phyloP scores from a whole-genome alignment of 2,113 vertebrate species.

The Eleginops maclovinus region DNA sequence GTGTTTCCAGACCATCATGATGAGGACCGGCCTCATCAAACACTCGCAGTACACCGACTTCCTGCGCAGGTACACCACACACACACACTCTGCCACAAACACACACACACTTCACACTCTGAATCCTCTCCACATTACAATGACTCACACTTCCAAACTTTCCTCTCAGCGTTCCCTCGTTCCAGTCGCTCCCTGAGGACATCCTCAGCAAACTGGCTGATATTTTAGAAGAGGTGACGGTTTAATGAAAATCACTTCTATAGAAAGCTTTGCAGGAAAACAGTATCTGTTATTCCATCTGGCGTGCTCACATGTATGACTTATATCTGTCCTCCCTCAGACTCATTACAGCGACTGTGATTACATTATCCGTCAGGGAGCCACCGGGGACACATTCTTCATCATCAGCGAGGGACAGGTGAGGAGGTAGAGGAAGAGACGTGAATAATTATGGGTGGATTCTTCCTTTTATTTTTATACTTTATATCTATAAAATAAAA shows the following conservation, averaged over 20 bases:
- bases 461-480: too few species aligned
- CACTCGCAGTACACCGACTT: conserved; percentile 83
- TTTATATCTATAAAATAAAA: too few species aligned
- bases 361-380: conserved; percentile 83
- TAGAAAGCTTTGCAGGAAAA: neutral
- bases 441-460: neutral
- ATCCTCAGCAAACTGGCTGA: conserved; percentile 83
- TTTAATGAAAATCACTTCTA: neutral
- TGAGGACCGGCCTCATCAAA: conserved; percentile 83
- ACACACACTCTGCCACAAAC: neutral
- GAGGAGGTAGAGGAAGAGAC: conserved; percentile 40
- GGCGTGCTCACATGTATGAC: neutral
- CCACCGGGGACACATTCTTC: conserved; percentile 84
- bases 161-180: conserved; percentile 80
- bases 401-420: conserved; percentile 85
- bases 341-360: conserved; percentile 80
- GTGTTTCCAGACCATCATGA: conserved; percentile 85
- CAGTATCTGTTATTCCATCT: neutral
- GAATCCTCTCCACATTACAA: neutral
- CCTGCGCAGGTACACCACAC: conserved; percentile 75
- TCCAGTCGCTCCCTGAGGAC: conserved; percentile 79
- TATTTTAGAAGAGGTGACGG: conserved; percentile 80
- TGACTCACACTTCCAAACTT: conserved; percentile 10
- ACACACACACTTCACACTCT: neutral
- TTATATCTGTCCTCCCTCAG: conserved; percentile 42